A percentile compares a stretch with the other conserved stretches of the same genome.
phyloP scores from a whole-genome alignment of 64 coral and sea anemone genomes.

The Pocillopora verrucosa region DNA sequence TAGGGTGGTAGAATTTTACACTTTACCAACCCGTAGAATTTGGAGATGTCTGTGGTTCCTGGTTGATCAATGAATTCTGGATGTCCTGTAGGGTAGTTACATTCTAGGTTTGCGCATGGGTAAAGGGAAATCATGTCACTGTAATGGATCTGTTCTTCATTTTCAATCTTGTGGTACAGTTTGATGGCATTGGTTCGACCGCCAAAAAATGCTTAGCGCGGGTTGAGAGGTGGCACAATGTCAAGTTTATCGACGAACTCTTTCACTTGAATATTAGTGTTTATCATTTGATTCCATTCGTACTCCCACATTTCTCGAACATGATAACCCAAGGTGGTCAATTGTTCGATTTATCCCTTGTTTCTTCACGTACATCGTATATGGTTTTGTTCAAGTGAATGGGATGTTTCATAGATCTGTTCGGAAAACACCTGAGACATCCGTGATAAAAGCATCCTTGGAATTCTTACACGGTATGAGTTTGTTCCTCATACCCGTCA shows the following conservation, averaged over 20 bases:
- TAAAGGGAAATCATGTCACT: conserved; percentile 15
- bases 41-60: not conserved
- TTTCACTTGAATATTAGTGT: not conserved
- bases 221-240: not conserved
- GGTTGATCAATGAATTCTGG: not conserved
- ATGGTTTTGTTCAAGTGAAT: not conserved
- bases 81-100: not conserved
- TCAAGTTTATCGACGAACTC: too few species aligned
- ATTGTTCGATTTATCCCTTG: not conserved
- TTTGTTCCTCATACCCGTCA: not conserved
- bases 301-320: conserved; percentile 3
- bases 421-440: conserved; percentile 14
- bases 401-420: not conserved
- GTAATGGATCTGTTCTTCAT: not conserved
- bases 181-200: conserved; percentile 30
- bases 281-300: not conserved
- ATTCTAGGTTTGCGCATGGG: not conserved
- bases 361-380: not conserved
- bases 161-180: not conserved
- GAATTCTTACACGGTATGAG: conserved; percentile 21
- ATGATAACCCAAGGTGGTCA: not conserved
- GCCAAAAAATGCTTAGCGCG: conserved; percentile 40
- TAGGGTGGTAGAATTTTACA: not conserved
- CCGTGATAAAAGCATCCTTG: conserved; percentile 27
- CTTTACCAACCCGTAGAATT: not conserved